These are phyloP conservation scores for Romanomermis culicivorax DNA, from an alignment of 2,888 invertebrate species.

Conservation along the genomic window DNA sequence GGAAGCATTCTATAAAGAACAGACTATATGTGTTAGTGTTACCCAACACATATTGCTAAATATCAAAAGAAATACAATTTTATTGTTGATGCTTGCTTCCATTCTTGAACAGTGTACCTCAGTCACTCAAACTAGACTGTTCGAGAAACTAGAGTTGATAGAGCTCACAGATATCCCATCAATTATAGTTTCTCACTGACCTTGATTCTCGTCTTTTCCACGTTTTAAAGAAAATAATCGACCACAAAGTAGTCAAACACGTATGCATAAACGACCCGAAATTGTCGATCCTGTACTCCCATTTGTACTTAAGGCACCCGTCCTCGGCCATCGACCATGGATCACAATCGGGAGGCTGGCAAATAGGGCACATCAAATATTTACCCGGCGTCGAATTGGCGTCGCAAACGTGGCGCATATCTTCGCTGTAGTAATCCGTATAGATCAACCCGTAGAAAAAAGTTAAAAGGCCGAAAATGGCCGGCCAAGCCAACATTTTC, in stretches of 20 bases:
- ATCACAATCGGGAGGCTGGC: constrained; percentile 1
- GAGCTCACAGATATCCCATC: no score
- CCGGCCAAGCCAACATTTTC: constrained; percentile 2
- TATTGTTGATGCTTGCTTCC: no score
- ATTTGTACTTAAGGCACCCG: neutral
- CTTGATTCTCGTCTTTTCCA: constrained; percentile 1
- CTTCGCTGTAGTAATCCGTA: neutral
- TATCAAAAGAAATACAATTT: no score
- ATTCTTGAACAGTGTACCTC: no score
- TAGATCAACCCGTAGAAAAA: constrained; percentile 1
- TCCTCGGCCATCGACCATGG: neutral
- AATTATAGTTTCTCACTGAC: no score
- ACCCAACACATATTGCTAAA: no score
- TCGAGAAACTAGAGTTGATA: no score
- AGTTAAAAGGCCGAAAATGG: neutral
- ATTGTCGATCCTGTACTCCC: neutral
- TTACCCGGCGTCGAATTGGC: neutral
- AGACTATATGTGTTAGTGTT: no score
- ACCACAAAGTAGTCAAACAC: neutral
- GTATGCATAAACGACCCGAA: neutral
- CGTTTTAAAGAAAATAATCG: neutral
- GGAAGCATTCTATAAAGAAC: no score
- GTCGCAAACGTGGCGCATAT: neutral
- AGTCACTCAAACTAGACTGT: no score
- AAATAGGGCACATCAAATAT: constrained; percentile 2